Percentiles rank a stretch among this genome's conserved stretches.
Evolutionary conservation across 1,140 invertebrate genomes (phyloP).

Genomic region (Globodera ellingtonae): DNA sequence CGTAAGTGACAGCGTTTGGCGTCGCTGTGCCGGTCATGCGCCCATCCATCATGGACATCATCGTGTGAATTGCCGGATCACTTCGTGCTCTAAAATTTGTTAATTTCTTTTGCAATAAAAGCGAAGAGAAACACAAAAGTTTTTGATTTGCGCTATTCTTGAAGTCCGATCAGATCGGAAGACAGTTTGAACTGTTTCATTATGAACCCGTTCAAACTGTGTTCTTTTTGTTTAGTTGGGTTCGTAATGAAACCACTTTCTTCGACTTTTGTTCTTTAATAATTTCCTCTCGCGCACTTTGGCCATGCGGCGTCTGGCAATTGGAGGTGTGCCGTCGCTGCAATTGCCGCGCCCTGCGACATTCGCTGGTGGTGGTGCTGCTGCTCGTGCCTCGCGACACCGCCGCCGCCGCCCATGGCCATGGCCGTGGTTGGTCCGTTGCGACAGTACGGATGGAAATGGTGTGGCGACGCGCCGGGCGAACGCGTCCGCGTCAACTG

Average conservation of each 20-base stretch:
- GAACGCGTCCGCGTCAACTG: conserved; percentile 40
- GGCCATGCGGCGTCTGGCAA: conserved; percentile 47
- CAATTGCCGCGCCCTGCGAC: not conserved
- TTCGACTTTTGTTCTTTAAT: no score
- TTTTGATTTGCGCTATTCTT: no score
- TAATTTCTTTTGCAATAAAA: not conserved
- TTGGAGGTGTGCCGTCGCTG: conserved; percentile 32
- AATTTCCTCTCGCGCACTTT: conserved; percentile 23
- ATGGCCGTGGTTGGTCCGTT: conserved; percentile 19
- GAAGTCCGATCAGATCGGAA: no score
- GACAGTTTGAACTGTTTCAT: no score
- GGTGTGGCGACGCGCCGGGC: conserved; percentile 39
- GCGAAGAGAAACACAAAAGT: no score
- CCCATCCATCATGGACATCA: conserved; percentile 24
- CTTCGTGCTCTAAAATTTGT: conserved; percentile 44
- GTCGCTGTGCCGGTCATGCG: not conserved
- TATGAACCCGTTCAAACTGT: no score
- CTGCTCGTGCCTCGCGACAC: conserved; percentile 16
- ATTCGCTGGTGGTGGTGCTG: conserved; percentile 7
- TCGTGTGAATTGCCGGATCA: conserved; percentile 55
- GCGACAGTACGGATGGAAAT: conserved; percentile 46
- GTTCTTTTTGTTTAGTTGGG: no score
- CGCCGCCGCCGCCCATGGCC: not conserved
- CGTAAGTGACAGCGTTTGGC: not conserved
- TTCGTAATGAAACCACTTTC: no score